Base-by-base conservation (phyloP, 2,888 invertebrate species). In the Coelogynopora nodosa region DNA sequence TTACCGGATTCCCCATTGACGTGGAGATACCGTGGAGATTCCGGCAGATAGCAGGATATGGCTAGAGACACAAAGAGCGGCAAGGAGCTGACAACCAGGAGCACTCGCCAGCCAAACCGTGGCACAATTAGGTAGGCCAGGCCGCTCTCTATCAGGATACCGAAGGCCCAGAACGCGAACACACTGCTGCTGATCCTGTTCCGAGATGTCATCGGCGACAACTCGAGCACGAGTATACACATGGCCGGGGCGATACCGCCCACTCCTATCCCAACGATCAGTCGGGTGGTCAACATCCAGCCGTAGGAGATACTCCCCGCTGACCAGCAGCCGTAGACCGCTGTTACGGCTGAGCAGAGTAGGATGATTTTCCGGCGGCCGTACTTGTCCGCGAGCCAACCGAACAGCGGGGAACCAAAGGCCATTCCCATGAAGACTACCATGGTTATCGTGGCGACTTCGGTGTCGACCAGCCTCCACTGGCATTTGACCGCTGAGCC, bases 81-180 rank as follows among this genome's bases (percentile, higher is more conserved):
- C 88, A 96, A 93, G 0, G 96, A 95, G 0, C 97, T 97, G n/a
- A 97, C 93, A n/a, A 95, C 95, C 26, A 97, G 93, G 31, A 97
- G 93, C 95, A 96, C 96, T 90, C 96, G 94, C 94, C 97, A 96
- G 80, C 97, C 97, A 89, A 96, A 93, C 0, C 95, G 95, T 0
- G 97, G 96, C 95, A 97, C 97, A 86, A 97, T 94, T 49, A 95
- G 94, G 89, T 97, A 93, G 18, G 97, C 97, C 88, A 97, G 93
- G 27, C 96, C 94, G 84, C 97, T 96, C 93, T 97, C 97, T 90
- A 97, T 94, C 91, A 96, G 97, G 10, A 97, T 96, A 49, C 97
- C 97, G 80, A 97, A 93, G 0, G 97, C 97, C 97, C 97, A 97
- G 93, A 97, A 97, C 93, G 96, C 96, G 90, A 88, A 87, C 90